Conservation (phyloP, 2,888 invertebrate species). For the Melanchra persicariae region DNA sequence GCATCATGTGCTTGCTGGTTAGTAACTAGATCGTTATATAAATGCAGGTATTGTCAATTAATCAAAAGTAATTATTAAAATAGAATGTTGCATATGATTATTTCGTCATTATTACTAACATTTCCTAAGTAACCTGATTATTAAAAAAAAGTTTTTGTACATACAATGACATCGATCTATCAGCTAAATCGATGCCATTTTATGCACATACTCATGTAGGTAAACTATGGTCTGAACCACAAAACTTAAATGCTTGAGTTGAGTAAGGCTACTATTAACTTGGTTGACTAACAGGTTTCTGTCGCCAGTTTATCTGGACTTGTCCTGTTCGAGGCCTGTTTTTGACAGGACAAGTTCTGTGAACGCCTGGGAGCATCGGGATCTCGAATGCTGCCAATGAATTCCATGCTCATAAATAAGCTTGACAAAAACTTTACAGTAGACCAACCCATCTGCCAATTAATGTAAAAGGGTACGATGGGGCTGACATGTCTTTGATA, state of each 20-base stretch:
- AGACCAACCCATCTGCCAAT: too few relatives aligned
- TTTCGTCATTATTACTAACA: conserved; percentile 3
- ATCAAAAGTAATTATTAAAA: conserved; percentile 13
- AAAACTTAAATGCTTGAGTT: conserved; percentile 8
- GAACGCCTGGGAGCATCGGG: conserved; percentile 10
- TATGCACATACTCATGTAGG: background rate
- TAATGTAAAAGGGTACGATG: too few relatives aligned
- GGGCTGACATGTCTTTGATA: too few relatives aligned
- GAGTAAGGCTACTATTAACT: conserved; percentile 8
- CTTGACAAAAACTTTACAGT: background rate
- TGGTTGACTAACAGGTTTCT: conserved; percentile 45
- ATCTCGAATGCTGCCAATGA: conserved; percentile 1
- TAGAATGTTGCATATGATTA: background rate
- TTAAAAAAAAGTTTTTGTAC: background rate
- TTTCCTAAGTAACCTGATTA: background rate
- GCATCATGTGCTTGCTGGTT: conserved; percentile 8
- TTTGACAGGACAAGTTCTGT: conserved; percentile 35
- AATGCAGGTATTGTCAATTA: background rate
- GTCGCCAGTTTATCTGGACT: conserved; percentile 30
- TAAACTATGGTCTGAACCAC: background rate
- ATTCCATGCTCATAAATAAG: background rate
- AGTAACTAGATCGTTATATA: background rate
- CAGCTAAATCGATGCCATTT: too few relatives aligned
- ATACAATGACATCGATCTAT: background rate
- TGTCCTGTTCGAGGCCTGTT: conserved; percentile 36